phyloP scores from a whole-genome alignment of 1,140 invertebrate species.

The Procambarus clarkii region DNA sequence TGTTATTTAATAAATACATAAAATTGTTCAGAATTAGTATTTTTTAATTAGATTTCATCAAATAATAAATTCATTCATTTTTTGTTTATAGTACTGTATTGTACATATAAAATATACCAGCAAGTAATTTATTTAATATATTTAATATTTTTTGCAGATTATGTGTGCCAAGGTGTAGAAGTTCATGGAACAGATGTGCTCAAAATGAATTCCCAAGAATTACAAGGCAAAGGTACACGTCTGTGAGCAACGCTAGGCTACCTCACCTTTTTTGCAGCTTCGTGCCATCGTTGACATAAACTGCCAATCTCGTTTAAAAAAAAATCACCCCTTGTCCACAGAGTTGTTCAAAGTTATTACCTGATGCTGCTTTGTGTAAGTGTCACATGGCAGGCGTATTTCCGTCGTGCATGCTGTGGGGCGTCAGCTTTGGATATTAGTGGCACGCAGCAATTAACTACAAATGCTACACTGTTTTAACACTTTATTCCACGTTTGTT shows the following conservation, averaged over 20 bases:
- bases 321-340: constrained; percentile 25
- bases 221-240: constrained; percentile 48
- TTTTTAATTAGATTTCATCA: too few species aligned
- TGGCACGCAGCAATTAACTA: constrained; percentile 42
- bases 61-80: too few species aligned
- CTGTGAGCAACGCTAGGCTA: constrained; percentile 42
- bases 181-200: not conserved
- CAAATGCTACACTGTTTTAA: constrained; percentile 3
- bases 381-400: constrained; percentile 37
- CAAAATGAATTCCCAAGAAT: constrained; percentile 51
- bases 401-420: constrained; percentile 47
- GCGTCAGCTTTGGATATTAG: constrained; percentile 37
- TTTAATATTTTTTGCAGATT: not conserved
- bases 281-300: constrained; percentile 28
- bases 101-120: too few species aligned
- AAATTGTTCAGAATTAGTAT: too few species aligned
- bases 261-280: constrained; percentile 51
- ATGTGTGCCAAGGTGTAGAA: constrained; percentile 11
- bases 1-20: too few species aligned
- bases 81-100: too few species aligned
- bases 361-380: constrained; percentile 46
- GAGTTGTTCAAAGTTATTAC: constrained; percentile 50
- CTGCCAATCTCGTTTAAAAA: constrained; percentile 25
- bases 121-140: not conserved
- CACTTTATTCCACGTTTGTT: not conserved